Evolutionary conservation across 2,888 invertebrate species (phyloP).

Genomic region (Cosmorhoe ocellata): DNA sequence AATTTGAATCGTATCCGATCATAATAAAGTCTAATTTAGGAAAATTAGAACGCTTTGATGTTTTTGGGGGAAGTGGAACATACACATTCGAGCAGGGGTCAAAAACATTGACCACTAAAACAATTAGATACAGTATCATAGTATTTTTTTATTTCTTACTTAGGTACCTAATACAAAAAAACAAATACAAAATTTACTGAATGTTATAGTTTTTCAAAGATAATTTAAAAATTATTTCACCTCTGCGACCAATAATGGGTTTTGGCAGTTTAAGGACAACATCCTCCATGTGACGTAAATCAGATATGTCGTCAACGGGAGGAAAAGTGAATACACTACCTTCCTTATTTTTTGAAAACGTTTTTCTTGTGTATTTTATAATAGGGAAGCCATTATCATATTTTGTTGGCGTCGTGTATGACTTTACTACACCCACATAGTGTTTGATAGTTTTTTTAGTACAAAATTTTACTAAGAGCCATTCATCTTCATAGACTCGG

Average conservation of each 20-base stretch:
- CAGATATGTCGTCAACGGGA: slow-evolving; percentile 11
- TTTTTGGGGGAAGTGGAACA: background rate
- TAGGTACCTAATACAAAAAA: background rate
- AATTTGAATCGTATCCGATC: background rate
- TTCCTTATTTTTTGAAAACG: slow-evolving; percentile 1
- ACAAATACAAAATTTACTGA: slow-evolving; percentile 11
- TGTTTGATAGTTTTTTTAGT: slow-evolving; percentile 5
- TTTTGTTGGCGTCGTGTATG: slow-evolving; percentile 6
- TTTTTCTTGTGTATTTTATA: slow-evolving; percentile 19
- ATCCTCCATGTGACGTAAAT: slow-evolving; percentile 16
- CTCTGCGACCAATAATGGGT: slow-evolving; percentile 18
- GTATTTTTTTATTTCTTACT: background rate
- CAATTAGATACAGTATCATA: background rate
- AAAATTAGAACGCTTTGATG: background rate
- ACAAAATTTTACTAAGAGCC: slow-evolving; percentile 9
- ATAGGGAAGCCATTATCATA: slow-evolving; percentile 19
- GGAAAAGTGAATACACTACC: slow-evolving; percentile 11
- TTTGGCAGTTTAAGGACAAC: slow-evolving; percentile 1
- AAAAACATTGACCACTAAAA: background rate
- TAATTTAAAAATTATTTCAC: slow-evolving; percentile 22
- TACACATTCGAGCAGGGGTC: background rate
- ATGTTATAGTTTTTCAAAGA: slow-evolving; percentile 19
- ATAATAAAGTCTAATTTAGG: background rate
- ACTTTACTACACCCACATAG: slow-evolving; percentile 2
- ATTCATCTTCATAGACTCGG: slow-evolving; percentile 1